Evolutionary conservation across 2,113 vertebrate genomes (phyloP).

Genomic region (Epinephelus lanceolatus): DNA sequence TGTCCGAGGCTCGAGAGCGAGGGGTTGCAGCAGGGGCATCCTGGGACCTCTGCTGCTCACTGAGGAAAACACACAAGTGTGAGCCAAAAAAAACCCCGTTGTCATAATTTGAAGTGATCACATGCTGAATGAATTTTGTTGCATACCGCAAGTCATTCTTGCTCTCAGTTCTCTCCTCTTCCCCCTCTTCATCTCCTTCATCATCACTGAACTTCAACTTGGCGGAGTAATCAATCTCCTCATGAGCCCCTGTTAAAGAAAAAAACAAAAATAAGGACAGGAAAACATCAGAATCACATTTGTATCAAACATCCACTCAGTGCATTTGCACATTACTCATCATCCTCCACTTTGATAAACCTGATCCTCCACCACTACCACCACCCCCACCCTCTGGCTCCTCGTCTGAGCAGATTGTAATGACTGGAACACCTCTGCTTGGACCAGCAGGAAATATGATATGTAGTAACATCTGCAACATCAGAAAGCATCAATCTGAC

Average conservation of each 20-base stretch:
- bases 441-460: slow-evolving; percentile 48
- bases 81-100: background rate
- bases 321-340: slow-evolving; percentile 8
- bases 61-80: slow-evolving; percentile 18
- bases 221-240: slow-evolving; percentile 95
- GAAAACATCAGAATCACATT: slow-evolving; percentile 6
- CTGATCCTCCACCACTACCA: background rate
- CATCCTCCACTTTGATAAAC: slow-evolving; percentile 14
- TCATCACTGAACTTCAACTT: slow-evolving; percentile 96
- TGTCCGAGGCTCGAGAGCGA: slow-evolving; percentile 80
- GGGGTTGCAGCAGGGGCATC: slow-evolving; percentile 69
- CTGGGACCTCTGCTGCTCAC: slow-evolving; percentile 80
- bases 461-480: slow-evolving; percentile 14
- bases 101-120: background rate
- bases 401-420: background rate
- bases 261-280: too few relatives aligned
- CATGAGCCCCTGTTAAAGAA: slow-evolving; percentile 88
- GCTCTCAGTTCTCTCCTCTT: slow-evolving; percentile 86
- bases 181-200: slow-evolving; percentile 91
- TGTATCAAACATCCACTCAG: slow-evolving; percentile 1
- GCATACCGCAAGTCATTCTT: slow-evolving; percentile 82
- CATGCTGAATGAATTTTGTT: background rate
- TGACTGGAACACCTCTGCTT: slow-evolving; percentile 29
- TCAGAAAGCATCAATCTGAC: slow-evolving; percentile 25
- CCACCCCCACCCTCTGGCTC: too few relatives aligned